phyloP scores from a whole-genome alignment of 2,797 vertebrate species.

The Phylloscopus collybita region DNA sequence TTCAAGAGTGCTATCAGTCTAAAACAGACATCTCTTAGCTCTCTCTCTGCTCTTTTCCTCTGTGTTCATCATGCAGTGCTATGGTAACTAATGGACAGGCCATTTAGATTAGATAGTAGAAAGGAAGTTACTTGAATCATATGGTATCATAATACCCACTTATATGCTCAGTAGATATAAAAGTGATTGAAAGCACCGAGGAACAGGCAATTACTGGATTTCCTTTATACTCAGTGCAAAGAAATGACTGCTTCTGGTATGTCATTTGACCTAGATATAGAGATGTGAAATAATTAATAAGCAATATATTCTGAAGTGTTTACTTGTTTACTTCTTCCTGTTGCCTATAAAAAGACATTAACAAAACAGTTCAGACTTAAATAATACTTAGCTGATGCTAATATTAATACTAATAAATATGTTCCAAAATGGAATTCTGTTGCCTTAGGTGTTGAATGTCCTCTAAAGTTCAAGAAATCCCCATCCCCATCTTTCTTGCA shows the following conservation, averaged over 20 bases:
- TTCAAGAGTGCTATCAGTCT: neutral
- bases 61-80: neutral
- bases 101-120: neutral
- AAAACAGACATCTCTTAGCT: neutral
- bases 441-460: neutral
- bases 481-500: neutral
- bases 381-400: neutral
- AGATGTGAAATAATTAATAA: neutral
- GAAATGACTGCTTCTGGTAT: neutral
- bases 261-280: neutral
- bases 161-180: neutral
- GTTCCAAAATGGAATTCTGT: neutral
- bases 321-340: neutral
- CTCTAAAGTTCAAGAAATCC: neutral
- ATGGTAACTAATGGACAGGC: neutral
- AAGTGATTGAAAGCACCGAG: conserved; percentile 5
- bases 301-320: neutral
- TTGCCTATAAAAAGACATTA: neutral
- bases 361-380: neutral
- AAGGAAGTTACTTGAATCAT: neutral
- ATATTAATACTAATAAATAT: neutral
- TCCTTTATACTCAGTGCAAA: neutral
- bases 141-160: neutral
- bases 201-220: neutral
- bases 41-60: neutral